Base-by-base conservation (phyloP, 2,113 vertebrate species). In the Pipra filicauda region DNA sequence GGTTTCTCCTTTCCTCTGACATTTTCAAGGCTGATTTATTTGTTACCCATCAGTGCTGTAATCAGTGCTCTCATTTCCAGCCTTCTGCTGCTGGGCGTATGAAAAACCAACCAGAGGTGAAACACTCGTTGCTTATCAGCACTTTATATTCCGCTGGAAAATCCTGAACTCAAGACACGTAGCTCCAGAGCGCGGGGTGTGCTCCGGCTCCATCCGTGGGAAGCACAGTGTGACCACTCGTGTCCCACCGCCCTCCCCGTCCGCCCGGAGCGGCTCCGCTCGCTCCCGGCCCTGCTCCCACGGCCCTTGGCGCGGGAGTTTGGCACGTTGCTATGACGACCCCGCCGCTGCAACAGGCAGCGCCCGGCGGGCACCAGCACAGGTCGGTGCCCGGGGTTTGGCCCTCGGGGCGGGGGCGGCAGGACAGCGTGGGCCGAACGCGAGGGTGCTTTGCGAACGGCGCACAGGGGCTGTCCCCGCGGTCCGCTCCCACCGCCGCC, bases 271-370 rank as follows among this genome's bases (percentile, higher is more conserved):
- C 46, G 11, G 5, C 85, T 67, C 61, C 9, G 1, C 17, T 37
- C 3, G 0, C 17, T 57, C 33, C 49, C 3, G 6, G 88, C 22
- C 75, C 46, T 8, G 5, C 81, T 77, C 82, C 91, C 88, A 0
- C 12, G 16, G 80, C 71, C 35, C 72, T 48, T 4, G 0, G 64
- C 86, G 73, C 89, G 7, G 73, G 28, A 85, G 90, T 90, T 88
- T 88, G 94, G 39, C n/a, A 4, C 24, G 97, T 97, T 90, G 92
- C 97, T 79, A 93, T 91, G 93, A 74, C 74, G 16, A 96, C 86
- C 51, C 67, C 4, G 24, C 48, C 9, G 9, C 19, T n/a, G 21
- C 81, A 6, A 35, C 48, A 26, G 2, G 46, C 79, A 35, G 31
- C 75, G 2, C 54, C 77, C 61, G 12, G 65, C 27, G 30, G 2